phyloP scores from a whole-genome alignment of 2,113 vertebrate species.

The Mesocricetus auratus region DNA sequence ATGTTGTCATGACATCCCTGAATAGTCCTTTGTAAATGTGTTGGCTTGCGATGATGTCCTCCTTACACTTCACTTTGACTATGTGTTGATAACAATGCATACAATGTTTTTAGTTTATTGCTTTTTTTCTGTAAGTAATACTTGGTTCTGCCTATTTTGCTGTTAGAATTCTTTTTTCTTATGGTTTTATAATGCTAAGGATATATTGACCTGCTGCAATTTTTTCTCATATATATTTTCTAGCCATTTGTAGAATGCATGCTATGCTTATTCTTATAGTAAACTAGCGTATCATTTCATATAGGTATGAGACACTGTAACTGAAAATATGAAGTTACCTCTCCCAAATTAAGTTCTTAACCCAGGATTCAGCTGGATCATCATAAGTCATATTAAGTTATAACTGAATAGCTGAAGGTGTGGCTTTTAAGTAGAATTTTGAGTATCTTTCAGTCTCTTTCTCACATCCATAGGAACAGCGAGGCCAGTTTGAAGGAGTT shows the following conservation, averaged over 20 bases:
- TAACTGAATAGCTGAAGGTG: neutral
- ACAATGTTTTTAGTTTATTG: neutral
- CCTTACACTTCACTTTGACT: neutral
- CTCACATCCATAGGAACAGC: neutral
- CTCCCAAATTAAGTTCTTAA: conserved; percentile 14
- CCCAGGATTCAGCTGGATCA: neutral
- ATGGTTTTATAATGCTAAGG: neutral
- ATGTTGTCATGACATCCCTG: neutral
- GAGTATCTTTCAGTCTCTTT: neutral
- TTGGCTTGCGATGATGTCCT: neutral
- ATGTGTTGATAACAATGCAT: neutral
- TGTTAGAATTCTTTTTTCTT: neutral
- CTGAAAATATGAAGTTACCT: neutral
- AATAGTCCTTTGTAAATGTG: neutral
- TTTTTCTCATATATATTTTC: neutral
- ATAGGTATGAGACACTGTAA: neutral
- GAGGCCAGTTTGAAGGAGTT: neutral
- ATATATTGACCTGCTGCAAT: neutral
- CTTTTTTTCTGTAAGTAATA: neutral
- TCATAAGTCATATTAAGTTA: conserved; percentile 11
- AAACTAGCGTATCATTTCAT: neutral
- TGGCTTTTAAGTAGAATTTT: neutral
- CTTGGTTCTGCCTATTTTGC: neutral
- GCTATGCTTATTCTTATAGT: neutral
- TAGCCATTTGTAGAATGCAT: neutral